Evolutionary conservation across 2,888 invertebrate species (phyloP).

Genomic region (Dynastes hyllus): DNA sequence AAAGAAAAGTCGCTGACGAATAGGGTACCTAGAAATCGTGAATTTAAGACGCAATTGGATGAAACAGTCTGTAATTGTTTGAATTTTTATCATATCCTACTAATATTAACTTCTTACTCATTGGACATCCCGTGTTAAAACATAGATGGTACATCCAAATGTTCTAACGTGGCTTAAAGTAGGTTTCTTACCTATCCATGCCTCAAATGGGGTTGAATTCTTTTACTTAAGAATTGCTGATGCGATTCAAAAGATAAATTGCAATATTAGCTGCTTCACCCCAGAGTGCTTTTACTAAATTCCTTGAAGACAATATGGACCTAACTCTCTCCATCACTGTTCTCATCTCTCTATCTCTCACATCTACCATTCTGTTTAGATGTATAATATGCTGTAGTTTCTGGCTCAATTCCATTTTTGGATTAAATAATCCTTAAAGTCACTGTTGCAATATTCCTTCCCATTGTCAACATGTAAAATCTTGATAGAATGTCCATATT

Average conservation of each 20-base stretch:
- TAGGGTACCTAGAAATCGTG: constrained; percentile 50
- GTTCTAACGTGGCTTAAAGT: background rate
- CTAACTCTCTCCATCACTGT: constrained; percentile 53
- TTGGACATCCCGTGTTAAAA: constrained; percentile 12
- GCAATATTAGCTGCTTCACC: constrained; percentile 63
- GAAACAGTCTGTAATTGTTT: constrained; percentile 56
- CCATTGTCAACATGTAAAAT: background rate
- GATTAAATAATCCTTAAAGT: no score
- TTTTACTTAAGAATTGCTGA: background rate
- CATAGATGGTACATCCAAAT: constrained; percentile 12
- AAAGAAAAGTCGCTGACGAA: no score
- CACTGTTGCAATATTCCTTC: no score
- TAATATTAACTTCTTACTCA: constrained; percentile 35
- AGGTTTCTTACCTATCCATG: constrained; percentile 48
- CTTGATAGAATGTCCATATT: constrained; percentile 41
- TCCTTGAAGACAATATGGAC: constrained; percentile 50
- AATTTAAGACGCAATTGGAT: constrained; percentile 53
- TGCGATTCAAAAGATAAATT: constrained; percentile 63
- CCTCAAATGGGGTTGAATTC: constrained; percentile 56
- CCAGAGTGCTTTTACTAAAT: constrained; percentile 35
- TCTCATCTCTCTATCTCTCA: constrained; percentile 46
- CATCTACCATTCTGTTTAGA: constrained; percentile 53
- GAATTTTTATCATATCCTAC: constrained; percentile 42
- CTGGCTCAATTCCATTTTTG: no score
- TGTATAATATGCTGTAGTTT: constrained; percentile 51